These are phyloP conservation scores for Luperina nickerlii DNA, from an alignment of 2,888 invertebrate genomes.

Conservation along the genomic window DNA sequence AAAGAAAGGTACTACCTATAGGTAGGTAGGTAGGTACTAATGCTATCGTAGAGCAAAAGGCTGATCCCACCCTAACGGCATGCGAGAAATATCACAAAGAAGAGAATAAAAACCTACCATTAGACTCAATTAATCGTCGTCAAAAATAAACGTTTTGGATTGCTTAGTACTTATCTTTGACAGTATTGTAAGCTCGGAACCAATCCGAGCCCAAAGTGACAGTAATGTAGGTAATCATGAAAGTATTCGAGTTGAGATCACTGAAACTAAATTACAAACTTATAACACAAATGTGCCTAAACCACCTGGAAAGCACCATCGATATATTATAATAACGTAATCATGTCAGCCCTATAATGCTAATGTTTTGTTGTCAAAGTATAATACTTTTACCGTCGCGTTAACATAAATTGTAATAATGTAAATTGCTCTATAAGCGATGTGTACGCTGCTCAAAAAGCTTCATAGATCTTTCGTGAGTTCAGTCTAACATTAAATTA, in stretches of 20 bases:
- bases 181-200: slow-evolving; percentile 12
- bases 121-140: neutral
- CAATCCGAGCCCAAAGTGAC: slow-evolving; percentile 26
- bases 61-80: neutral
- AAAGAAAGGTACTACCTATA: neutral
- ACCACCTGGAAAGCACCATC: slow-evolving; percentile 60
- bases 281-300: slow-evolving; percentile 53
- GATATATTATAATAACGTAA: slow-evolving; percentile 46
- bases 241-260: slow-evolving; percentile 67
- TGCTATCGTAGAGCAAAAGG: neutral
- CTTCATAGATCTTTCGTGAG: slow-evolving; percentile 7
- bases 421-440: slow-evolving; percentile 66
- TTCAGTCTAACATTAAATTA: slow-evolving; percentile 21
- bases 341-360: slow-evolving; percentile 12
- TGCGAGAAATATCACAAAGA: slow-evolving; percentile 31
- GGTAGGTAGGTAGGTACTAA: neutral
- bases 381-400: slow-evolving; percentile 48
- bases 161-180: neutral
- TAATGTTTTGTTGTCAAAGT: slow-evolving; percentile 28
- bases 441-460: slow-evolving; percentile 67
- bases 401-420: slow-evolving; percentile 27
- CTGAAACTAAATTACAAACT: slow-evolving; percentile 67
- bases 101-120: slow-evolving; percentile 1
- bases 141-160: slow-evolving; percentile 14
- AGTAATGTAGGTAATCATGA: slow-evolving; percentile 35